Evolutionary conservation across 2,797 vertebrate species (phyloP), one percentile per base, ranked within the genome.

Genomic region (Acanthurus tractus): DNA sequence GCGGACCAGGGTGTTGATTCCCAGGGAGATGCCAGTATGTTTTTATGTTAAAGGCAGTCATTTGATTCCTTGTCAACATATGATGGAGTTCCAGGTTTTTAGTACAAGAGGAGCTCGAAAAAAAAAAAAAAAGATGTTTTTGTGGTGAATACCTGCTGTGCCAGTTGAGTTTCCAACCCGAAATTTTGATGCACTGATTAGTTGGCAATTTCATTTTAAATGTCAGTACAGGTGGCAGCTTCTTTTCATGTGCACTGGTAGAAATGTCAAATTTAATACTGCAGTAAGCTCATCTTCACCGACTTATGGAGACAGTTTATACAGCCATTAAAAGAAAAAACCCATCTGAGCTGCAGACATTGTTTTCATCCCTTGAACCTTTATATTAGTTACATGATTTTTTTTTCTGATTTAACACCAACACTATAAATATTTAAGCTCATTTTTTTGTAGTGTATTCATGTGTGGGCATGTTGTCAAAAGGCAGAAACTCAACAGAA

Each of bases 341-440:
- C 4, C 10, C n/a, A 66, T 84, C 50, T 69, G 49, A 82, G 82
- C 57, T 70, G 46, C 57, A 63, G 86, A 83, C 49, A 14, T 8
- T 71, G 25, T 73, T 40, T 71, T 73, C 58, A 49, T 74, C 67
- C 68, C 18, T 42, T 17, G 0, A 86, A 72, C 79, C 61, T 74
- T 23, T 14, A 34, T 50, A 79, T 76, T 2, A 72, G 48, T 82
- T 38, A 75, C 10, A 61, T 22, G 65, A 82, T 59, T 84, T 52
- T 40, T 40, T 40, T 74, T 45, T 48, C 9, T 4, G 8, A 75
- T 86, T 87, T 73, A 77, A 70, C 77, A 54, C 44, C 46, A 34
- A 8, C 55, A 6, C 14, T 56, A 66, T 85, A 44, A 83, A 86
- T 87, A 85, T 89, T 88, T 77, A 29, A 74, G 46, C 44, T 73